phyloP scores from a whole-genome alignment of 2,888 invertebrate species.

The Sesia apiformis region DNA sequence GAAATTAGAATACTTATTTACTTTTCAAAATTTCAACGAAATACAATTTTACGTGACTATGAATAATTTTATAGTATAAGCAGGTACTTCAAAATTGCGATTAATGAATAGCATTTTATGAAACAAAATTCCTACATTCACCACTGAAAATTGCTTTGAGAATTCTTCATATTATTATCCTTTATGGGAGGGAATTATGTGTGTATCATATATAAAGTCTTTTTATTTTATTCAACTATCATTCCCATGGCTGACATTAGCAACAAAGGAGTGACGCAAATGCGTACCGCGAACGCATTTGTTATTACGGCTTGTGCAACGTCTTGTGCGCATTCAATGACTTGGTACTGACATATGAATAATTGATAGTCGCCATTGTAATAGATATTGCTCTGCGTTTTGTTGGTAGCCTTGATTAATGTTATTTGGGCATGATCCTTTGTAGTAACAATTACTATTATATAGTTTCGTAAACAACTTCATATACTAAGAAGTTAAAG shows the following conservation, averaged over 20 bases:
- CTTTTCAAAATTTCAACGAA: too few relatives aligned
- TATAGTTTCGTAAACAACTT: too few relatives aligned
- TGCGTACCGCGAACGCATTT: conserved; percentile 24
- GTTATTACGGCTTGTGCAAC: conserved; percentile 29
- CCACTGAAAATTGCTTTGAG: not conserved
- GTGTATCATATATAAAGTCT: not conserved
- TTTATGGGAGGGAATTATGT: not conserved
- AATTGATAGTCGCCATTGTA: conserved; percentile 17
- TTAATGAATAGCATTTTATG: not conserved
- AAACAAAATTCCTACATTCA: not conserved
- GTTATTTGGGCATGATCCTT: not conserved
- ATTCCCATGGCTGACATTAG: conserved; percentile 13
- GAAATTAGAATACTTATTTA: too few relatives aligned
- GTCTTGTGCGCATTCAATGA: conserved; percentile 11
- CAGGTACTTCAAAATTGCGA: not conserved
- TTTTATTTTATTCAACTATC: not conserved
- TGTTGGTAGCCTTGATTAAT: not conserved
- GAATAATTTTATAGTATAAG: too few relatives aligned
- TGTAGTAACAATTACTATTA: too few relatives aligned
- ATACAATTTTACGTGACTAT: too few relatives aligned
- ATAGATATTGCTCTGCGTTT: conserved; percentile 14
- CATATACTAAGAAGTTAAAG: too few relatives aligned
- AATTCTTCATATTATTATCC: not conserved
- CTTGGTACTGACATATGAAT: conserved; percentile 10
- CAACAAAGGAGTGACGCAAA: conserved; percentile 26